Evolutionary conservation across 2,113 vertebrate species (phyloP), one percentile per base, ranked within the genome.

Genomic region (Jaculus jaculus): DNA sequence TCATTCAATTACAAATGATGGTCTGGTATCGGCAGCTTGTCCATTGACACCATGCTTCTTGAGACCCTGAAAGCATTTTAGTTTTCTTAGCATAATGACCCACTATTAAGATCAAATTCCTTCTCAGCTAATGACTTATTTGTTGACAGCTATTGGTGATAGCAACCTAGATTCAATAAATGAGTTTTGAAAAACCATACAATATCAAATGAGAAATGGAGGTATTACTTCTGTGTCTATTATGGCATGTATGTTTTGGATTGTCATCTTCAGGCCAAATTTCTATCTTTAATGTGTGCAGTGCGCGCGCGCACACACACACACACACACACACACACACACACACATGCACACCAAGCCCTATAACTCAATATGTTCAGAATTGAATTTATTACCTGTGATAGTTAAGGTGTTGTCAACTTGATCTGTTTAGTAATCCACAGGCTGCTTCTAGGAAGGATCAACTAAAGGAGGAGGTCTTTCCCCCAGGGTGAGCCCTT

Each of bases 121-220:
- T 68, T 47, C 79, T 83, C 89, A 80, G 42, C 75, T 80, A 83
- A 82, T 66, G 71, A 37, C 77, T 84, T 82, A 90, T 39, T 58
- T 60, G 1, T 90, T 75, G 39, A 71, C 24, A 86, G 65, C 11
- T 69, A 12, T 26, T 30, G 18, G 6, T 54, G 37, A 72, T 71
- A 61, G 51, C 51, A 69, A 61, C 12, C n/a, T 74, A 26, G 60
- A 61, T 77, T 12, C 68, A 89, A 89, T 60, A 92, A 89, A 87
- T 18, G 5, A 58, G 16, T 63, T 92, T 94, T 84, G 68, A 28
- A 28, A 60, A 82, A 72, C 30, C 39, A 88, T 8, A 60, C 30
- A 21, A 82, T 7, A 63, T 4, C 37, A 42, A 90, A 72, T 86
- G 32, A 30, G 32, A 72, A 24, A 8, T 1, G 8, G 32, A 47